Conservation (phyloP, 2,113 vertebrate genomes). For the Cavia porcellus region DNA sequence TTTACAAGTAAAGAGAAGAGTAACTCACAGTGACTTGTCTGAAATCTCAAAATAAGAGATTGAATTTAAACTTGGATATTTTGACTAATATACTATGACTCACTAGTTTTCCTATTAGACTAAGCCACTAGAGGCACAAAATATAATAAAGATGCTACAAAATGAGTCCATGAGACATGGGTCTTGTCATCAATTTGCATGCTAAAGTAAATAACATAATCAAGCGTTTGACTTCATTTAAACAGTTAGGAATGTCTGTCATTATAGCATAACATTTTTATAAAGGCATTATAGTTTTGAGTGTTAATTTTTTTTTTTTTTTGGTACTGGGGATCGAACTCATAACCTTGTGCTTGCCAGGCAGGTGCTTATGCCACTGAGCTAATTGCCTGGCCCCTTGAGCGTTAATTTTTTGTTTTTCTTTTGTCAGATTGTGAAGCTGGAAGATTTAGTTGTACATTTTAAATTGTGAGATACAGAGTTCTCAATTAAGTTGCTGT, state of each 20-base stretch:
- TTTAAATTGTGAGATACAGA: conserved; percentile 41
- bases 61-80: neutral
- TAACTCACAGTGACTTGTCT: neutral
- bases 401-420: too few species aligned
- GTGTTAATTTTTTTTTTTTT: neutral
- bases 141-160: neutral
- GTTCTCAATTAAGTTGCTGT: conserved; percentile 22
- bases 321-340: too few species aligned
- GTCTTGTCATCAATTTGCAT: conserved; percentile 28
- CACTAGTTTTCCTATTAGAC: neutral
- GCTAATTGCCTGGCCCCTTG: too few species aligned
- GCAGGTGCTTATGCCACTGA: too few species aligned
- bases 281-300: conserved; percentile 30
- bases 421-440: conserved; percentile 14
- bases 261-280: conserved; percentile 19
- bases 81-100: neutral
- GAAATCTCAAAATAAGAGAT: neutral
- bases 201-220: conserved; percentile 46
- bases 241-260: neutral
- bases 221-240: conserved; percentile 55
- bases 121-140: neutral
- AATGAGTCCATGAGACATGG: neutral
- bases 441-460: conserved; percentile 31
- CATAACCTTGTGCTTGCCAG: too few species aligned
- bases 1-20: neutral